Evolutionary conservation across 2,888 invertebrate species (phyloP).

Genomic region (Mellilla xanthometata): DNA sequence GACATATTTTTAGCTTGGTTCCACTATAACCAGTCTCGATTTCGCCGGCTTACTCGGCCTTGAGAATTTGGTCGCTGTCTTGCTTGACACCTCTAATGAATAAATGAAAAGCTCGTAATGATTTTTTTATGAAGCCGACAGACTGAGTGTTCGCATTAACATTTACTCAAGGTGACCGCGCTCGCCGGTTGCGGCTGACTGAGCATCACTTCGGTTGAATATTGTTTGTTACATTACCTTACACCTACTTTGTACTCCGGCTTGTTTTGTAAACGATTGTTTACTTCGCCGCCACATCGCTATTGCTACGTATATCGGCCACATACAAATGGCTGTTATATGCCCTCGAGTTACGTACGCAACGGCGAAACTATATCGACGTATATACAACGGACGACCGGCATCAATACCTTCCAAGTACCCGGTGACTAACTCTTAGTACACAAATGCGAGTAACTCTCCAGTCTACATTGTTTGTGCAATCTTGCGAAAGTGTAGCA

Average conservation of each 20-base stretch:
- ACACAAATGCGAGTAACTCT: conserved; percentile 13
- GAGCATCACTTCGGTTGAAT: conserved; percentile 71
- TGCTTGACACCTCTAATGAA: conserved; percentile 44
- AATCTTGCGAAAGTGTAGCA: conserved; percentile 18
- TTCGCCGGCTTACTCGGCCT: conserved; percentile 37
- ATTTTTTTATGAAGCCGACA: conserved; percentile 60
- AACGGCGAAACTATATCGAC: conserved; percentile 14
- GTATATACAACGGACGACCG: conserved; percentile 10
- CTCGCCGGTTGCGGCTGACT: conserved; percentile 73
- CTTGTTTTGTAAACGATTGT: conserved; percentile 43
- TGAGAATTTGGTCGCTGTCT: conserved; percentile 47
- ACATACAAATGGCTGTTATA: conserved; percentile 23
- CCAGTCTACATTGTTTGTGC: conserved; percentile 18
- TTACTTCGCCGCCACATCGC: conserved; percentile 32
- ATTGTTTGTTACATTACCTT: conserved; percentile 45
- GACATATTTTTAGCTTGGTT: conserved; percentile 1
- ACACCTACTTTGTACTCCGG: conserved; percentile 49
- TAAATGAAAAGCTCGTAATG: conserved; percentile 60
- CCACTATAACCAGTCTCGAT: conserved; percentile 8
- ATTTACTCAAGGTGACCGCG: conserved; percentile 79
- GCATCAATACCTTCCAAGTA: conserved; percentile 1
- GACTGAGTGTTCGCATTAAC: conserved; percentile 71
- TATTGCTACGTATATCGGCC: conserved; percentile 26
- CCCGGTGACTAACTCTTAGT: conserved; percentile 4
- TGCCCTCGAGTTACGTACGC: conserved; percentile 20